A percentile compares a stretch with the other conserved stretches of the same genome.
These are phyloP conservation scores for Ctenicera cuprea DNA, from an alignment of 2,888 invertebrate genomes.

Conservation along the genomic window DNA sequence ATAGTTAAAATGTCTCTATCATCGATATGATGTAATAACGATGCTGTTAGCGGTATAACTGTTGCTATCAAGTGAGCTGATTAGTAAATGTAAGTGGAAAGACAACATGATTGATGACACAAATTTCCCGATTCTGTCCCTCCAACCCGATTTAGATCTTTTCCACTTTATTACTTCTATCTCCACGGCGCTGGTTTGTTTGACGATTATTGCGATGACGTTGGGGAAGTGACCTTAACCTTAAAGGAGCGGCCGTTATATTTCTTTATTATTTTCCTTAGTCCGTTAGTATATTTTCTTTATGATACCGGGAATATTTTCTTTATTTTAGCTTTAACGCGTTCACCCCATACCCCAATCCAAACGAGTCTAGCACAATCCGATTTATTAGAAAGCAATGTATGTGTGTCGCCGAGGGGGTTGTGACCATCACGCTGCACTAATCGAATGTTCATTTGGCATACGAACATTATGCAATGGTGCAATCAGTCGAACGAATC, in stretches of 20 bases:
- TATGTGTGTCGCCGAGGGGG: slow-evolving; percentile 34
- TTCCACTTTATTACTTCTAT: slow-evolving; percentile 39
- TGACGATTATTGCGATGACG: slow-evolving; percentile 26
- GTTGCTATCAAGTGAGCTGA: slow-evolving; percentile 30
- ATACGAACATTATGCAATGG: slow-evolving; percentile 36
- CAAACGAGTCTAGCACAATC: not conserved
- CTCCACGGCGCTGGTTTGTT: slow-evolving; percentile 21
- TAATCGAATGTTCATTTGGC: slow-evolving; percentile 50
- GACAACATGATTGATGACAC: slow-evolving; percentile 41
- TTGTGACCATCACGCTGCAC: slow-evolving; percentile 40
- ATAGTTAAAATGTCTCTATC: slow-evolving; percentile 10
- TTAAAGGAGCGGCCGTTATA: slow-evolving; percentile 22
- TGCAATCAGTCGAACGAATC: slow-evolving; percentile 44
- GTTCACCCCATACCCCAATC: not conserved
- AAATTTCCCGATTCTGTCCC: slow-evolving; percentile 35
- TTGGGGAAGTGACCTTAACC: slow-evolving; percentile 18
- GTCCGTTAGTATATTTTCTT: slow-evolving; percentile 14
- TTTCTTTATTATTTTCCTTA: slow-evolving; percentile 31
- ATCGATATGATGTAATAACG: slow-evolving; percentile 18
- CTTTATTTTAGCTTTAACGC: slow-evolving; percentile 4
- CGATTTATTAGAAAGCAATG: slow-evolving; percentile 39
- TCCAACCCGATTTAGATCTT: slow-evolving; percentile 31
- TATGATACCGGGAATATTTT: slow-evolving; percentile 6
- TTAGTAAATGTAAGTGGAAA: slow-evolving; percentile 35
- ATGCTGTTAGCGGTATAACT: slow-evolving; percentile 14